These are phyloP conservation scores for Dynastes grantii DNA, from an alignment of 2,888 invertebrate species.

Conservation along the genomic window DNA sequence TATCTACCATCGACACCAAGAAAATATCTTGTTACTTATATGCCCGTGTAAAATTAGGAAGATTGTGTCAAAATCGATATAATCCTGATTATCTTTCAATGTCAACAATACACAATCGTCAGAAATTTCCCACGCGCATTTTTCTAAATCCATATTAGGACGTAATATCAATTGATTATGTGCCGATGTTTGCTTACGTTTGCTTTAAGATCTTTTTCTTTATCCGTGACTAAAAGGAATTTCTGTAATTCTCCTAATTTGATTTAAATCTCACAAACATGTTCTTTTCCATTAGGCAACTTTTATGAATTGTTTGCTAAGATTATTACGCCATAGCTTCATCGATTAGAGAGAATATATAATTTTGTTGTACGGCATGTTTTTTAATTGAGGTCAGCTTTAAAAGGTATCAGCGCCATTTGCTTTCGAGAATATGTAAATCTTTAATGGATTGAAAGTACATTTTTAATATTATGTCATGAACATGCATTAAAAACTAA, in stretches of 20 bases:
- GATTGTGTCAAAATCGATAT: too few species aligned
- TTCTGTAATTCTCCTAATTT: background rate
- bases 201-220: background rate
- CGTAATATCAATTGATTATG: background rate
- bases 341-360: too few species aligned
- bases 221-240: background rate
- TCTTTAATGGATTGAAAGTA: too few species aligned
- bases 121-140: background rate
- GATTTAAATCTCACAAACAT: constrained; percentile 1
- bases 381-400: too few species aligned
- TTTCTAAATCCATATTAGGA: background rate
- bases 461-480: too few species aligned
- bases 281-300: background rate
- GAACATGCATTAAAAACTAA: too few species aligned
- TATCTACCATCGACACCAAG: too few species aligned
- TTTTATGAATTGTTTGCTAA: background rate
- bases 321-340: background rate
- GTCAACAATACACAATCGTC: background rate
- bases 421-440: too few species aligned
- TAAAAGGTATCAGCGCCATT: too few species aligned
- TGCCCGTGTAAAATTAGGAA: too few species aligned
- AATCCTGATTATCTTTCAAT: background rate
- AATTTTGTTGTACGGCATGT: too few species aligned
- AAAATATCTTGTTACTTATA: too few species aligned
- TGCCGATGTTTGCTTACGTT: background rate